A percentile compares a stretch with the other conserved stretches of the same genome.
These are phyloP conservation scores for Phyllotis vaccarum DNA, from an alignment of 2,797 vertebrate genomes.

Conservation along the genomic window DNA sequence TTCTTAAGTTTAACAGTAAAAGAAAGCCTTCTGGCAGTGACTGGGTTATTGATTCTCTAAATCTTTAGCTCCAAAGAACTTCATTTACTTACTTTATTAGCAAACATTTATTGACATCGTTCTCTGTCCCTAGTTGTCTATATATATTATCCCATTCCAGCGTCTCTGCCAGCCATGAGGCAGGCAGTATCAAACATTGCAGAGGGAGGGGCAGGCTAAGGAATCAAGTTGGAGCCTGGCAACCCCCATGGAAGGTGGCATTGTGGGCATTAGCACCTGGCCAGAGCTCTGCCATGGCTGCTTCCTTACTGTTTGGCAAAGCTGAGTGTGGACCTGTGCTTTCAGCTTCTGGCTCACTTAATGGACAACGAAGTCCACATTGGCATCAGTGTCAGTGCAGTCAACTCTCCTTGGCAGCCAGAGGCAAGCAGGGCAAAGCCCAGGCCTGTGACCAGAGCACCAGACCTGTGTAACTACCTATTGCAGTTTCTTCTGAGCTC, in stretches of 20 bases:
- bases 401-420: background rate
- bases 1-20: constrained; percentile 64
- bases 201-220: background rate
- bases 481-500: no score
- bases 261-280: background rate
- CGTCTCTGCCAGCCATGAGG: background rate
- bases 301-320: background rate
- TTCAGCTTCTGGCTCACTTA: constrained; percentile 1
- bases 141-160: constrained; percentile 39
- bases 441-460: background rate
- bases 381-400: background rate
- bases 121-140: constrained; percentile 32
- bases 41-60: constrained; percentile 65
- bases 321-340: background rate
- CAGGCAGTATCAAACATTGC: background rate
- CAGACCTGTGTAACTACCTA: background rate
- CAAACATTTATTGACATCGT: constrained; percentile 58
- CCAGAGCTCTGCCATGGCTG: background rate
- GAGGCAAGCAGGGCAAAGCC: background rate
- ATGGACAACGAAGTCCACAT: background rate
- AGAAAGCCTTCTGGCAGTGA: constrained; percentile 46
- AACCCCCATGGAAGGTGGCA: background rate
- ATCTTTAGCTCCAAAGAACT: constrained; percentile 61
- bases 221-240: background rate
- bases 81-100: constrained; percentile 65